phyloP scores from a whole-genome alignment of 2,888 invertebrate genomes.

The Anoplius nigerrimus region DNA sequence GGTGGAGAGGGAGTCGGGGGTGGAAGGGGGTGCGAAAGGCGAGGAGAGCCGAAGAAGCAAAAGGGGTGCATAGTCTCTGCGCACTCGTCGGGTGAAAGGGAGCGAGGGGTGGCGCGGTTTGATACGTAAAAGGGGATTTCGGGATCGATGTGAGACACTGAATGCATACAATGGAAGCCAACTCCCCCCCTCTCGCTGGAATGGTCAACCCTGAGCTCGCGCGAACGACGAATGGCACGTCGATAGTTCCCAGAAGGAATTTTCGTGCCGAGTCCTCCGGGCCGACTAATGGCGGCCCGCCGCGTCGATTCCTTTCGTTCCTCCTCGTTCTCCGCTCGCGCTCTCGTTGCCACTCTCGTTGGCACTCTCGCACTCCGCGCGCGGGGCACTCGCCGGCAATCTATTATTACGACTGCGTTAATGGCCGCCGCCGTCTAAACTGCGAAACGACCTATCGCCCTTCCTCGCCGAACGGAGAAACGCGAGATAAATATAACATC shows the following conservation, averaged over 20 bases:
- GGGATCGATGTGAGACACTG: conserved; percentile 37
- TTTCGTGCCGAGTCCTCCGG: not conserved
- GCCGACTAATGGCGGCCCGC: not conserved
- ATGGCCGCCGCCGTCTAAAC: too few species aligned
- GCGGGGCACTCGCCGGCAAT: too few species aligned
- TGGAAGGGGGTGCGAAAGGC: conserved; percentile 9
- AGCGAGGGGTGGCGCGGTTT: not conserved
- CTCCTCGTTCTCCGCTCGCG: not conserved
- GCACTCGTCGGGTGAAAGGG: not conserved
- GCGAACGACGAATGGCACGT: conserved; percentile 19
- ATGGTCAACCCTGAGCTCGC: conserved; percentile 23
- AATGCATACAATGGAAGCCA: conserved; percentile 23
- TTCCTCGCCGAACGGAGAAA: too few species aligned
- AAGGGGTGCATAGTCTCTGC: too few species aligned
- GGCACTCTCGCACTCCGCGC: too few species aligned
- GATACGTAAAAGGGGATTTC: conserved; percentile 16
- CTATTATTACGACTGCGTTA: too few species aligned
- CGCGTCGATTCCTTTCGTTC: not conserved
- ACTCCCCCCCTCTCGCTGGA: conserved; percentile 2
- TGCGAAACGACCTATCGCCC: too few species aligned
- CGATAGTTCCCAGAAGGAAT: conserved; percentile 24
- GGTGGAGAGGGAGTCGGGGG: conserved; percentile 14
- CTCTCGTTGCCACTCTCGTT: too few species aligned
- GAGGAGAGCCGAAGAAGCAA: not conserved
- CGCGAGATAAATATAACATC: too few species aligned